Evolutionary conservation across 2,888 invertebrate genomes (phyloP).

Genomic region (Litoditis marina): DNA sequence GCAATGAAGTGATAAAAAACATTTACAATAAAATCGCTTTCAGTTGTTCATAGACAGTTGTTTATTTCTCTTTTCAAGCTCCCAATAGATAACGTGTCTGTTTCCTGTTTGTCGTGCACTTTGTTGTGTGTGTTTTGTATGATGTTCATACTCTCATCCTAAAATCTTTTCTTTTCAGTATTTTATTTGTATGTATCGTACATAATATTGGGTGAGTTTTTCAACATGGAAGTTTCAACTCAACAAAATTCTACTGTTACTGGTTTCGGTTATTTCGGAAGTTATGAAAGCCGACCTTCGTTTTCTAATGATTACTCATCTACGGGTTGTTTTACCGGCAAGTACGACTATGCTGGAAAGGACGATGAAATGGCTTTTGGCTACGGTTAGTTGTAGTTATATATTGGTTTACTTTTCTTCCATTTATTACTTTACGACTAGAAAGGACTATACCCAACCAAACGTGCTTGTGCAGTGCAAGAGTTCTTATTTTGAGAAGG

Average conservation of each 20-base stretch:
- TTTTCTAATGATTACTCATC: conserved; percentile 11
- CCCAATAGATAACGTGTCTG: too few relatives aligned
- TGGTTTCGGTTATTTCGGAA: conserved; percentile 17
- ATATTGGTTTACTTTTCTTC: neutral
- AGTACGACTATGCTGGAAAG: neutral
- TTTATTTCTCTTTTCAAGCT: too few relatives aligned
- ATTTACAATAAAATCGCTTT: too few relatives aligned
- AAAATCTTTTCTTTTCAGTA: conserved; percentile 8
- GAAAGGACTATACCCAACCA: neutral
- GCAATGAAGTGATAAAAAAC: too few relatives aligned
- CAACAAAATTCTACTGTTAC: conserved; percentile 6
- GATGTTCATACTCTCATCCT: too few relatives aligned
- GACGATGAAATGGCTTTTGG: conserved; percentile 12
- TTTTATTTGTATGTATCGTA: conserved; percentile 18
- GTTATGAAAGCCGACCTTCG: conserved; percentile 16
- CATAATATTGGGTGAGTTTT: neutral
- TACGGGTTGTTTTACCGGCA: conserved; percentile 1
- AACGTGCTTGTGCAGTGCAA: too few relatives aligned
- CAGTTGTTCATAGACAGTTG: too few relatives aligned
- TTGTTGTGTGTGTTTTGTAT: too few relatives aligned
- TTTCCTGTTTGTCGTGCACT: too few relatives aligned
- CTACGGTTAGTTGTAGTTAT: neutral
- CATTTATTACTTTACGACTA: neutral
- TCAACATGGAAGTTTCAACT: conserved; percentile 19
- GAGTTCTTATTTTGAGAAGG: too few relatives aligned